Evolutionary conservation across 2,113 vertebrate species (phyloP).

Genomic region (Dissostichus mawsoni): DNA sequence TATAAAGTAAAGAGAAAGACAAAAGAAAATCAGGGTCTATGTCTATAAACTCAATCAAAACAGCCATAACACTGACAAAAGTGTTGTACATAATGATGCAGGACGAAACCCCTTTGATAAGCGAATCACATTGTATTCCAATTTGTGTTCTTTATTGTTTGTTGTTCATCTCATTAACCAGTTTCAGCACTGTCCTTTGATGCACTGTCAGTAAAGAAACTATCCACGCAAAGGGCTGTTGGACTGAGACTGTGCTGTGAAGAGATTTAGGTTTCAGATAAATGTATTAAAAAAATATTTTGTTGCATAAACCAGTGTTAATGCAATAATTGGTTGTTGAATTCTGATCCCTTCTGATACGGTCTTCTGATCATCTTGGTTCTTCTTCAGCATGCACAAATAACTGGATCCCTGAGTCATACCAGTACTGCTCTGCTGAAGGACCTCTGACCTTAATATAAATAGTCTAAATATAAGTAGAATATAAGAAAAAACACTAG

Average conservation of each 20-base stretch:
- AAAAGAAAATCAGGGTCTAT: not conserved
- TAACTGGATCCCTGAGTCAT: not conserved
- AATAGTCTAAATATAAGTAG: not conserved
- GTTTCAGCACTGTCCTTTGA: not conserved
- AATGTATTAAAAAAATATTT: not conserved
- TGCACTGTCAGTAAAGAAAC: not conserved
- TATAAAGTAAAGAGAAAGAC: not conserved
- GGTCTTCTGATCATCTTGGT: not conserved
- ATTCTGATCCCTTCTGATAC: not conserved
- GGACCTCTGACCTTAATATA: constrained; percentile 7
- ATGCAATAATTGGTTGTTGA: not conserved
- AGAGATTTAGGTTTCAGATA: not conserved
- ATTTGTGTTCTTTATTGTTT: not conserved
- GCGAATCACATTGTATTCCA: not conserved
- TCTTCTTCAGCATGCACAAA: not conserved
- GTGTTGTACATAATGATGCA: not conserved
- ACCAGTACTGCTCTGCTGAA: not conserved
- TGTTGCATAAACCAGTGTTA: not conserved
- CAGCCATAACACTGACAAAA: not conserved
- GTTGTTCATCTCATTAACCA: not conserved
- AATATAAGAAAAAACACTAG: not conserved
- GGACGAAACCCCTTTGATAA: not conserved
- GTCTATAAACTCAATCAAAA: not conserved
- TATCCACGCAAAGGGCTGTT: not conserved
- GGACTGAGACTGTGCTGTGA: not conserved